A percentile compares a stretch with the other conserved stretches of the same genome.
Conservation (phyloP, 2,797 vertebrate species). For the Amblyraja radiata region DNA sequence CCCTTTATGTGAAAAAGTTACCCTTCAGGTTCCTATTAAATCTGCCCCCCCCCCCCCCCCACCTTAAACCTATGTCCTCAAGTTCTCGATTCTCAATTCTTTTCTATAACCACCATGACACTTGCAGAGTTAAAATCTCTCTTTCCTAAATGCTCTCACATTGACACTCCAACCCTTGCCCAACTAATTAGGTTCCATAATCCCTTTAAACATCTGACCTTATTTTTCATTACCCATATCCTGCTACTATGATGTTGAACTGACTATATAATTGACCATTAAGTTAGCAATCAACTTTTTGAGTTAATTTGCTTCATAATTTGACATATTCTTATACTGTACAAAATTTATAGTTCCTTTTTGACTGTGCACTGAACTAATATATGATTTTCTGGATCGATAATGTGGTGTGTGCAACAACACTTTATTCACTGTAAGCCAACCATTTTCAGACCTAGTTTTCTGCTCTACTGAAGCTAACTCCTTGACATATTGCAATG, state of each 20-base stretch:
- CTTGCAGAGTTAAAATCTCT: no score
- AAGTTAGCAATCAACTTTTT: neutral
- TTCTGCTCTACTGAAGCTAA: neutral
- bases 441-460: conserved; percentile 21
- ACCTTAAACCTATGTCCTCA: no score
- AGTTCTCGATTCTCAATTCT: no score
- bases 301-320: conserved; percentile 9
- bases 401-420: neutral
- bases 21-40: no score
- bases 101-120: no score
- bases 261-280: neutral
- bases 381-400: conserved; percentile 18
- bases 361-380: neutral
- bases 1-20: no score
- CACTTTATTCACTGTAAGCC: neutral
- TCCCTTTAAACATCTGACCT: neutral
- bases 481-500: neutral
- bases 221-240: neutral
- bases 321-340: neutral
- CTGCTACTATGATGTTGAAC: neutral
- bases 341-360: neutral
- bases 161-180: no score
- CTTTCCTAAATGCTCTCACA: no score
- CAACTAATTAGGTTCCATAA: no score
- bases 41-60: no score